Evolutionary conservation across 1,140 invertebrate genomes (phyloP), one percentile per base, ranked within the genome.

Genomic region (Caerostris extrusa): DNA sequence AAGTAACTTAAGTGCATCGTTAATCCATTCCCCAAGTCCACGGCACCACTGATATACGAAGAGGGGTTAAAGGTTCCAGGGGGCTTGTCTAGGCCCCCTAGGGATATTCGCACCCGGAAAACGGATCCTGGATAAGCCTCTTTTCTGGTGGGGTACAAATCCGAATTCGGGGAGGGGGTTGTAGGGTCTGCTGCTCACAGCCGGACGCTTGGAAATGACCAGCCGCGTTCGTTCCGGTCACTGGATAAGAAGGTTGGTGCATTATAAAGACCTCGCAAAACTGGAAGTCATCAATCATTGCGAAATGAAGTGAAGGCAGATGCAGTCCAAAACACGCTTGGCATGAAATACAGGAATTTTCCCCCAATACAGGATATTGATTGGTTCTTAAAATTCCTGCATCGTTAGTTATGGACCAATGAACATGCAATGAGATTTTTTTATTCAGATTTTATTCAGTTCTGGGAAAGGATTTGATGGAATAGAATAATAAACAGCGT

Each of bases 61-160:
- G 34, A 77, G 8, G 34, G 71, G 34, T 71, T 34, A 19, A 71
- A 71, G 67, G n/a, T 53, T 50, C 8, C 69, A 8, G 34, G 19
- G 69, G 34, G n/a, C 69, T 77, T 14, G 5, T 8, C 71, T 50
- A 53, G 0, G 19, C 50, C 50, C 71, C 10, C 71, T 5, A 5
- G 71, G 71, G 71, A 77, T 77, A 34, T 53, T 77, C 34, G 10
- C 71, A 71, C n/a, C 17, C 8, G 67, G n/a, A 77, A 6, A 17
- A 14, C 61, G 14, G 17, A 14, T 17, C 61, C 61, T 34, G 34
- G 34, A 14, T 77, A 77, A 77, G 71, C 71, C 71, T 77, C 71
- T 77, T 77, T 77, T 53, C 71, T 50, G 34, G 71, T 50, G 34
- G 71, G 71, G 71, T 77, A 77, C 71, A 77, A 77, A 77, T 77